Conservation (phyloP, 2,113 vertebrate species). For the Sturnira hondurensis region DNA sequence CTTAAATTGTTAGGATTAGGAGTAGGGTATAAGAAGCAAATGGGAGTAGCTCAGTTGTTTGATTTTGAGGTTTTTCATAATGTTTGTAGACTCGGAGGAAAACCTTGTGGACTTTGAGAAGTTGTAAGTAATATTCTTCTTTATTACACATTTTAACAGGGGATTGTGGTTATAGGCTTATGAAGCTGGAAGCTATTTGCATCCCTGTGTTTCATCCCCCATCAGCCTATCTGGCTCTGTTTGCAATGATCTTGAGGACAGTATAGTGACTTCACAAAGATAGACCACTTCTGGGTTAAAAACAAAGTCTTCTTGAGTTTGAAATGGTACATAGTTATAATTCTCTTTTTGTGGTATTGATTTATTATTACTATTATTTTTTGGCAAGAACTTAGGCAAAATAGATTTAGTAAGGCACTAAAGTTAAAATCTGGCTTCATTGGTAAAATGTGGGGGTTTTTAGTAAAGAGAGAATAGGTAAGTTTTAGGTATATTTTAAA, state of each 20-base stretch:
- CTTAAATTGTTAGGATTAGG: background rate
- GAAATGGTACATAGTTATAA: constrained; percentile 43
- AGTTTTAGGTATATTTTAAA: constrained; percentile 55
- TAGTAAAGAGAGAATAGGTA: constrained; percentile 38
- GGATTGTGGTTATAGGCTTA: background rate
- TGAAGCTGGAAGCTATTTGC: background rate
- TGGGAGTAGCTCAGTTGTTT: background rate
- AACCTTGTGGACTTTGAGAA: background rate
- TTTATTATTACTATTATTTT: background rate
- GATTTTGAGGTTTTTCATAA: background rate
- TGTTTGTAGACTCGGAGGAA: background rate
- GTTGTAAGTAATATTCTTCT: background rate
- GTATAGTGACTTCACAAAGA: constrained; percentile 28
- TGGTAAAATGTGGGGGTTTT: constrained; percentile 62
- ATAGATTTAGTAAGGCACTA: constrained; percentile 3
- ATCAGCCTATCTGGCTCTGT: background rate
- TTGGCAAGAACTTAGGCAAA: background rate
- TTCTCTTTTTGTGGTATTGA: constrained; percentile 9
- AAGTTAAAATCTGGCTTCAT: constrained; percentile 32
- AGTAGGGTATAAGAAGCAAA: background rate
- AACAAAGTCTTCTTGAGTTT: constrained; percentile 55
- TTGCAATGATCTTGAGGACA: constrained; percentile 20
- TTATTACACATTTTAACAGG: background rate
- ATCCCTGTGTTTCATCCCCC: background rate
- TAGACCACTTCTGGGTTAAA: constrained; percentile 46